Conservation (phyloP, 1,140 invertebrate genomes). For the Ladona fulva region DNA sequence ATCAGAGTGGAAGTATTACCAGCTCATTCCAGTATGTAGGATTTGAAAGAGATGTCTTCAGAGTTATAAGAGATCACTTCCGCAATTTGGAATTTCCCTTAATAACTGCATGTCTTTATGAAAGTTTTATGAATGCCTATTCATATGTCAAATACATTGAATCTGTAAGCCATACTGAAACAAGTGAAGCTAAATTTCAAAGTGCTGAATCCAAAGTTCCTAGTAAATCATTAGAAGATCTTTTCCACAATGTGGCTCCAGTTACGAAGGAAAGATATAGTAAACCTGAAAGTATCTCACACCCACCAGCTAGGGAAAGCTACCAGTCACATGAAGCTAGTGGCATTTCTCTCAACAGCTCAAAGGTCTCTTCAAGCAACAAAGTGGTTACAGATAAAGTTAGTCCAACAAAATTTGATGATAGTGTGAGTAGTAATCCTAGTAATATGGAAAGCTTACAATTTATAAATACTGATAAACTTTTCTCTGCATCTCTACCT, state of each 20-base stretch:
- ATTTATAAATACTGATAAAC: neutral
- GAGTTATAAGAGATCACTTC: conserved; percentile 21
- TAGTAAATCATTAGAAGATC: neutral
- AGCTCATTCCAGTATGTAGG: conserved; percentile 16
- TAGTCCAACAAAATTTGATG: no score
- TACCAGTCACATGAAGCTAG: no score
- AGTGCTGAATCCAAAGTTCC: neutral
- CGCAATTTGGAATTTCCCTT: conserved; percentile 16
- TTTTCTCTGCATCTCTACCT: conserved; percentile 17
- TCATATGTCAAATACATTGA: neutral
- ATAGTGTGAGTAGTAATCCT: no score
- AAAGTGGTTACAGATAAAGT: no score
- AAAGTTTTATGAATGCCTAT: conserved; percentile 19
- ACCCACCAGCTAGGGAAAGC: no score
- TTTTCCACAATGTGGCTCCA: neutral
- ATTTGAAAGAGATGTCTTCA: conserved; percentile 21
- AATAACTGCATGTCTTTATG: conserved; percentile 16
- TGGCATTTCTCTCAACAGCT: no score
- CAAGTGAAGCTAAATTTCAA: neutral
- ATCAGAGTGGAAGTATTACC: neutral
- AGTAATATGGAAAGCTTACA: neutral
- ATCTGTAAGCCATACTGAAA: neutral
- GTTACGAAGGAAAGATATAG: no score
- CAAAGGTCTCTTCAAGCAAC: no score
- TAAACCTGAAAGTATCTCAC: no score